phyloP scores from a whole-genome alignment of 2,113 vertebrate species.

The Erpornis zantholeuca region DNA sequence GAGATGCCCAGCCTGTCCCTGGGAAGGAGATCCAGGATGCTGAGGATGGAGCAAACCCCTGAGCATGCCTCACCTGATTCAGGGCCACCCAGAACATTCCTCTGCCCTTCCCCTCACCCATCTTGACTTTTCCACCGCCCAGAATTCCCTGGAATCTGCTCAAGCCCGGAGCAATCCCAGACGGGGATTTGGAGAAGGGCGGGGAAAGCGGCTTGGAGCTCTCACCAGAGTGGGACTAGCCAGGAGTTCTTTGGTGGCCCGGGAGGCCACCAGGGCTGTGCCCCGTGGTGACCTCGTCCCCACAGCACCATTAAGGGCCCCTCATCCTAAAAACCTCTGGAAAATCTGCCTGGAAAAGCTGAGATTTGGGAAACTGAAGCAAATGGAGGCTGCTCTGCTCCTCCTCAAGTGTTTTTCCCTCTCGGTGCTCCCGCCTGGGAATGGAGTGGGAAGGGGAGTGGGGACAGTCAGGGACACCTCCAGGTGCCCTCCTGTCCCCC shows the following conservation, averaged over 20 bases:
- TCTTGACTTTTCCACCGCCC: neutral
- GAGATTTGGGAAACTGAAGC: neutral
- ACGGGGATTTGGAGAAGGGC: neutral
- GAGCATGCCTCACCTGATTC: neutral
- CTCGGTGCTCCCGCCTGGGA: neutral
- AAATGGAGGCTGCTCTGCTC: constrained; percentile 21
- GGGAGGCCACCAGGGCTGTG: neutral
- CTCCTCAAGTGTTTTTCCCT: neutral
- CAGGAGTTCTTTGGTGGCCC: neutral
- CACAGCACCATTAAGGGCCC: neutral
- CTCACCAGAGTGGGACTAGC: neutral
- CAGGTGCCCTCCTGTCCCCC: neutral
- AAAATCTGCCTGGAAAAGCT: constrained; percentile 60
- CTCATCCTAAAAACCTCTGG: constrained; percentile 55
- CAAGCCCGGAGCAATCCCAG: neutral
- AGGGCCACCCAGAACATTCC: neutral
- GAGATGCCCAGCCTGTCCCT: rapidly evolving
- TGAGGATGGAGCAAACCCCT: neutral
- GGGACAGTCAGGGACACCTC: neutral
- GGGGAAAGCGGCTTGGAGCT: rapidly evolving
- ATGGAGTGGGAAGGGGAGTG: rapidly evolving
- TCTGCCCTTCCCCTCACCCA: neutral
- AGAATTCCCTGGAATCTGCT: neutral
- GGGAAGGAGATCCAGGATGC: neutral
- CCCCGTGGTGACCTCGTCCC: neutral